Evolutionary conservation across 2,113 vertebrate genomes (phyloP).

Genomic region (Indri indri): DNA sequence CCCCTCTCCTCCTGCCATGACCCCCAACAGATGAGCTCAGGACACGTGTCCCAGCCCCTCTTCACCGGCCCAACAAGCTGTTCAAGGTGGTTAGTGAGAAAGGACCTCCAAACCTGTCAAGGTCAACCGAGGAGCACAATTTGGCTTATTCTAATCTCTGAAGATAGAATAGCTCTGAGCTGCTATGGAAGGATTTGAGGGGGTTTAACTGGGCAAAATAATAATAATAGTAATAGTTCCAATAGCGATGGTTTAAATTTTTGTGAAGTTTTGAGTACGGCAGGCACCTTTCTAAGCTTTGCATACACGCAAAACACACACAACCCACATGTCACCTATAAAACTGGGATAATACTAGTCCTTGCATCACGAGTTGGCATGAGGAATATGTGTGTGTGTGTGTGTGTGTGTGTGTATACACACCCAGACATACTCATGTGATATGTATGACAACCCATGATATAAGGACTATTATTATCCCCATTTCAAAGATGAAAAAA

Average conservation of each 20-base stretch:
- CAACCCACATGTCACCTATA: background rate
- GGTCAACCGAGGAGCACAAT: background rate
- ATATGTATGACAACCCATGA: background rate
- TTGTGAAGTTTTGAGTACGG: background rate
- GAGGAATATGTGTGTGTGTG: background rate
- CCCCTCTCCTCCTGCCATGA: background rate
- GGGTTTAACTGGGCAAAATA: background rate
- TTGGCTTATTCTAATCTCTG: background rate
- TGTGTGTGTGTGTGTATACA: accelerated
- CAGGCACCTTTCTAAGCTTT: background rate
- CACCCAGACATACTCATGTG: background rate
- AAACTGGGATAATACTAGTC: background rate
- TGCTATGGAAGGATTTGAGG: background rate
- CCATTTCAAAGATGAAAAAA: background rate
- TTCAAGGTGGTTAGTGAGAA: background rate
- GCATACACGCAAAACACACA: background rate
- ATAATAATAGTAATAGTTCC: background rate
- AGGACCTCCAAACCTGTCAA: background rate
- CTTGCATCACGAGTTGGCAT: background rate
- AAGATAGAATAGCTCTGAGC: background rate
- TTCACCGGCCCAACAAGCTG: background rate
- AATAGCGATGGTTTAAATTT: background rate
- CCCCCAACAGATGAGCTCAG: background rate
- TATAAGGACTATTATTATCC: background rate
- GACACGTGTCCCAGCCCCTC: background rate